These are phyloP conservation scores for Agonopterix alstromeriana DNA, from an alignment of 2,888 invertebrate genomes.

Conservation along the genomic window DNA sequence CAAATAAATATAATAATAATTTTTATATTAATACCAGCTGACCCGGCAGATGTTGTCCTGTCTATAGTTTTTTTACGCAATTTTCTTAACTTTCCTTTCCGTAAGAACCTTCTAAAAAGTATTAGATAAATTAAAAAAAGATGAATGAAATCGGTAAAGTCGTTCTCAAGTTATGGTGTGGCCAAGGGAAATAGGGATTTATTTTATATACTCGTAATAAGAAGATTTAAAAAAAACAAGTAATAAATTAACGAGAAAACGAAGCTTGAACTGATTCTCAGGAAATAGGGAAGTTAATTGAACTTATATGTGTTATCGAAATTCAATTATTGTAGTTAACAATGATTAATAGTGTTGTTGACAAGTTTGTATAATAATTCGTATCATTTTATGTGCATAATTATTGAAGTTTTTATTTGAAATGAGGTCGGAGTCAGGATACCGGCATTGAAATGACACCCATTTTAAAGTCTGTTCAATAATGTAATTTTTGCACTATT, in stretches of 20 bases:
- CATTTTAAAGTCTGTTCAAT: not conserved
- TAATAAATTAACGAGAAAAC: conserved; percentile 1
- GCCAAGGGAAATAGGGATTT: too few relatives aligned
- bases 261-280: not conserved
- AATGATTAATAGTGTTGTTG: conserved; percentile 7
- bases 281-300: conserved; percentile 1
- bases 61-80: too few relatives aligned
- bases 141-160: too few relatives aligned
- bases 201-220: too few relatives aligned
- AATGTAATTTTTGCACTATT: too few relatives aligned
- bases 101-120: too few relatives aligned
- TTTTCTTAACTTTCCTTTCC: too few relatives aligned
- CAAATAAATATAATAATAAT: too few relatives aligned
- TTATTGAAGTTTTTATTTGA: not conserved
- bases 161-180: too few relatives aligned
- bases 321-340: conserved; percentile 17
- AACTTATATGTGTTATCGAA: conserved; percentile 16
- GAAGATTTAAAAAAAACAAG: not conserved
- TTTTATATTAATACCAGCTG: too few relatives aligned
- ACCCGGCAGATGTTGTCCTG: too few relatives aligned
- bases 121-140: too few relatives aligned
- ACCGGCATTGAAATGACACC: not conserved
- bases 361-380: not conserved
- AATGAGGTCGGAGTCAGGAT: not conserved
- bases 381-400: not conserved